Conservation (phyloP, 1,140 invertebrate species). For the Nephotettix cincticeps region DNA sequence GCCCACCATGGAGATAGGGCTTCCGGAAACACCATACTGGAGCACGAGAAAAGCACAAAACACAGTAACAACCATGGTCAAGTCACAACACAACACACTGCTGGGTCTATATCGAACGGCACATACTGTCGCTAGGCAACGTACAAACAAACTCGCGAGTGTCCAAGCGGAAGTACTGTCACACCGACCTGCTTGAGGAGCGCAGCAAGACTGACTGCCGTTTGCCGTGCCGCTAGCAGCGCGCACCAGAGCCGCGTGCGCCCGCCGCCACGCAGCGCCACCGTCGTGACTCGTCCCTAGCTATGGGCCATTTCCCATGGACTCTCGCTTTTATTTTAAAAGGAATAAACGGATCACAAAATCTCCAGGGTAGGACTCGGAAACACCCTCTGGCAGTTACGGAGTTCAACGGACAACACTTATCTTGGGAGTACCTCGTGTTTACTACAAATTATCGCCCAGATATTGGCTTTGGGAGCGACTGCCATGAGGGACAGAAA, state of each 20-base stretch:
- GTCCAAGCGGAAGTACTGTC: neutral
- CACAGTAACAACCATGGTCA: conserved; percentile 10
- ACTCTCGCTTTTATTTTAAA: conserved; percentile 16
- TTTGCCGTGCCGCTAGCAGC: neutral
- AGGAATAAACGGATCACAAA: conserved; percentile 10
- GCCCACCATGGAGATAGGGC: conserved; percentile 5
- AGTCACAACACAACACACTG: neutral
- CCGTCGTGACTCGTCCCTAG: neutral
- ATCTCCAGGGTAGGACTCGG: too few relatives aligned
- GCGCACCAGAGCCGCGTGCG: too few relatives aligned
- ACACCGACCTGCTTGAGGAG: neutral
- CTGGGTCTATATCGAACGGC: conserved; percentile 6
- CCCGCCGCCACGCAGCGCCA: too few relatives aligned
- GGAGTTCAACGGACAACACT: too few relatives aligned
- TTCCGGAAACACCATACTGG: neutral
- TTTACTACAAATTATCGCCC: too few relatives aligned
- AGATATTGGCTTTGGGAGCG: too few relatives aligned
- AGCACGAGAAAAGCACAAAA: conserved; percentile 1
- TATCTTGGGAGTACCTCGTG: too few relatives aligned
- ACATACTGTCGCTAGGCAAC: conserved; percentile 11
- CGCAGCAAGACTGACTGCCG: neutral
- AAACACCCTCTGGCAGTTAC: too few relatives aligned
- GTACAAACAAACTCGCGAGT: conserved; percentile 1
- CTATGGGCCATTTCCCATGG: conserved; percentile 15
- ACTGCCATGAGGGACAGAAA: too few relatives aligned